Evolutionary conservation across 2,113 vertebrate species (phyloP), one percentile per base, ranked within the genome.

Genomic region (Clarias magur): DNA sequence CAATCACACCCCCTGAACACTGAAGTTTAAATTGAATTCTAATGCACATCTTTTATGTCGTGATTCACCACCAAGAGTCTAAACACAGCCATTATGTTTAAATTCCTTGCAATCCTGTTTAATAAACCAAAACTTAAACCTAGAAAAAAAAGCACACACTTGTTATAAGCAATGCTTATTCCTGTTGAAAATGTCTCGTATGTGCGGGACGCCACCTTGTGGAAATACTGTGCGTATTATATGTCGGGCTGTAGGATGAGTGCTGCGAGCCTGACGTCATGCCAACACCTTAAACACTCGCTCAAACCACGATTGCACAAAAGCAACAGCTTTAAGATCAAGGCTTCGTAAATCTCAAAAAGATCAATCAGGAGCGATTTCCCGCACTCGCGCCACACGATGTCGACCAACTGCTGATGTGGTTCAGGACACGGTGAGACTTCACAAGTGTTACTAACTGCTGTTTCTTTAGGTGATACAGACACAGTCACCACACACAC

Each of bases 401-500:
- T 21, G 11, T 6, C 0, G 27, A 30, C n/a, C 65, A 70, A 15
- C 2, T 38, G 11, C n/a, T 27, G n/a, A 15, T 15, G 27, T 1
- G 67, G 15, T 34, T 70, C 23, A 34, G 6, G 27, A 16, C 65
- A n/a, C 23, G 8, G 62, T 1, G 11, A 30, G 63, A 65, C 63
- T n/a, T 65, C 25, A 48, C 48, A 8, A 48, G 6, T 48, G 6
- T 48, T 42, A 42, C 6, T 42, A 42, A 42, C 6, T 42, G 42
- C 8, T 7, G 13, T 34, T 8, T 16, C 13, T 30, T 67, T 15
- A 15, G 15, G 30, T 34, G 16, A 34, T 19, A 9, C 30, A 94
- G 94, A 89, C 91, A 80, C 88, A 0, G 8, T 72, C 2, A 73
- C 42, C 78, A 10, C 12, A 34, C 48, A 65, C 67, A 63, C 23